A percentile compares a stretch with the other conserved stretches of the same genome.
These are phyloP conservation scores for Sarcophaga rosellei DNA, from an alignment of 2,888 invertebrate species.

Conservation along the genomic window DNA sequence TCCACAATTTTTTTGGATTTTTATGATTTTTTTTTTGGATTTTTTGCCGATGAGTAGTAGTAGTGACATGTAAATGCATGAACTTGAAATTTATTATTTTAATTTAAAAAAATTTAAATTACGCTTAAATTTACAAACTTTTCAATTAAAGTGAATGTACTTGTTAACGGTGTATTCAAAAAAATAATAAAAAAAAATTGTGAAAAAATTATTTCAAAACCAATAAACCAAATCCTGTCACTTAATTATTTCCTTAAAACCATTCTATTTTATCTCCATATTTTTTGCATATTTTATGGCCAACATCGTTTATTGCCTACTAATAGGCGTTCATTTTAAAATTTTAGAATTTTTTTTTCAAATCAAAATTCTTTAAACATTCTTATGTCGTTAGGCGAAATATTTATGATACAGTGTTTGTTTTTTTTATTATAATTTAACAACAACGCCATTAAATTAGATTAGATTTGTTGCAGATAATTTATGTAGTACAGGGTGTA, in stretches of 20 bases:
- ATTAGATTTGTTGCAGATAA: too few relatives aligned
- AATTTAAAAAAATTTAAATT: background rate
- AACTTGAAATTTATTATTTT: conserved; percentile 58
- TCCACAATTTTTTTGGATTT: background rate
- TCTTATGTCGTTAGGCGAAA: background rate
- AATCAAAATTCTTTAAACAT: background rate
- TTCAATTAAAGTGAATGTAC: conserved; percentile 22
- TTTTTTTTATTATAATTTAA: too few relatives aligned
- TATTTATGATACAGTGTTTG: too few relatives aligned
- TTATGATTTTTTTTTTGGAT: too few relatives aligned
- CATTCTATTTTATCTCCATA: too few relatives aligned
- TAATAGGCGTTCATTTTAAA: background rate
- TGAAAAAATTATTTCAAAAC: background rate
- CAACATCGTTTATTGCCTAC: background rate
- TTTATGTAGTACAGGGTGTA: too few relatives aligned
- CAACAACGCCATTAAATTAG: too few relatives aligned
- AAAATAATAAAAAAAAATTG: background rate
- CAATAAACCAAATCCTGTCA: conserved; percentile 44
- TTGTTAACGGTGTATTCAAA: conserved; percentile 22
- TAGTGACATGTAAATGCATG: conserved; percentile 59
- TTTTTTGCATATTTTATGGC: too few relatives aligned
- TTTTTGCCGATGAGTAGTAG: background rate
- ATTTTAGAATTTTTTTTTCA: background rate
- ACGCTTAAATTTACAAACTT: background rate
- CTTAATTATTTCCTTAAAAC: conserved; percentile 28